Conservation (phyloP, 2,113 vertebrate species). For the Nibea albiflora region DNA sequence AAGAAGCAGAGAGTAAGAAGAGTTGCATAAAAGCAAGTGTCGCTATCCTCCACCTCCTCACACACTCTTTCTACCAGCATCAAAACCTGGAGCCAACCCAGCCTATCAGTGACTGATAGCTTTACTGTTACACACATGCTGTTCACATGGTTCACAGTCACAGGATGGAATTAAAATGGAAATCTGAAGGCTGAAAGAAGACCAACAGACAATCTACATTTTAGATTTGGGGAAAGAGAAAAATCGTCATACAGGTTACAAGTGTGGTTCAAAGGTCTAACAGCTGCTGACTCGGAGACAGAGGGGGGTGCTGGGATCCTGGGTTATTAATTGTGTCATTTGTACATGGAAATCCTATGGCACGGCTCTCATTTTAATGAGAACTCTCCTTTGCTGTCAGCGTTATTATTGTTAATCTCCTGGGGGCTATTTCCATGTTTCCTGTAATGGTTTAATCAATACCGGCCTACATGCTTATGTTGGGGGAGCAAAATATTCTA, state of each 20-base stretch:
- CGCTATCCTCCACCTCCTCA: not conserved
- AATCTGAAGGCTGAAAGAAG: not conserved
- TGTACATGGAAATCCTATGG: conserved; percentile 24
- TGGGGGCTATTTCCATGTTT: conserved; percentile 25
- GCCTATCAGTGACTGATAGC: conserved; percentile 32
- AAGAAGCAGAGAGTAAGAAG: conserved; percentile 25
- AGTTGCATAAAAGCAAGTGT: not conserved
- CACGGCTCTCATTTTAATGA: conserved; percentile 21
- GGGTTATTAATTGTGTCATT: conserved; percentile 29
- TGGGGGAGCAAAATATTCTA: conserved; percentile 3
- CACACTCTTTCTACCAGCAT: conserved; percentile 2
- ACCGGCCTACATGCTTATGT: not conserved
- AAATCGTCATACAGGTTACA: not conserved
- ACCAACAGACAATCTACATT: not conserved
- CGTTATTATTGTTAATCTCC: conserved; percentile 16
- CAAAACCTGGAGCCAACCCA: conserved; percentile 9
- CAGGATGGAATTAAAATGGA: conserved; percentile 8
- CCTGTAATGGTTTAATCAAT: conserved; percentile 44
- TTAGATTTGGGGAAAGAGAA: not conserved
- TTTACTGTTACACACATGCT: conserved; percentile 11
- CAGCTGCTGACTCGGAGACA: not conserved
- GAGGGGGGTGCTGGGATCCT: not conserved
- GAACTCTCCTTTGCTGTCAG: not conserved
- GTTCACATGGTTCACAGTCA: conserved; percentile 3
- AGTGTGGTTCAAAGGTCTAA: not conserved